Base-by-base conservation (phyloP, 2,113 vertebrate genomes). In the Chaetodon trifascialis region DNA sequence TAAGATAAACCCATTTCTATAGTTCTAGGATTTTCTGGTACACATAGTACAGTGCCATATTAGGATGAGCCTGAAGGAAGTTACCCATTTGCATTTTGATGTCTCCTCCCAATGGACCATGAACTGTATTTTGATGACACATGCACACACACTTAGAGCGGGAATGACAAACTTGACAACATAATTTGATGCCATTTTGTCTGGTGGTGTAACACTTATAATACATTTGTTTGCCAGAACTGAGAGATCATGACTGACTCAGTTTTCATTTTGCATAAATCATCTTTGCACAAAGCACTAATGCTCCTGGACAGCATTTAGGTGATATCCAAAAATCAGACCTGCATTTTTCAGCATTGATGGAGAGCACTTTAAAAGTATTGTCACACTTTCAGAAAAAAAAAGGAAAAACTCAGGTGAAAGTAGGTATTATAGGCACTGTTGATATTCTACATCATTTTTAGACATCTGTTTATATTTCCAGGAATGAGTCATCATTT, bases 391-490 rank as follows among this genome's bases (percentile, higher is more conserved):
- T 74, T 19, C 6, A 70, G 2, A 4, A n/a, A n/a, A 34, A 30
- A 62, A 25, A 25, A 46, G 46, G 3, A 30, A 34, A 75, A 17
- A 69, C 19, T 44, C 14, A 56, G 30, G 58, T n/a, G 4, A 34
- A 68, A 81, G 38, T 7, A 74, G 10, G 7, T 58, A 51, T 55
- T 52, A 30, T 23, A 3, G 19, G 14, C 40, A 4, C 19, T 51
- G 3, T 19, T 55, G 25, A 56, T 67, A 44, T n/a, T 15, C 46
- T 59, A 40, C n/a, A 73, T 68, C 9, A 69, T 65, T 73, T 9
- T 73, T 3, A n/a, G 49, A 67, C 14, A 66, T 79, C 15, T 47
- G 4, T 60, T 75, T 76, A 25, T 52, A 51, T 56, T 46, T 14
- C 3, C 11, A 1, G 11, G 12, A 60, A 34, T 21, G 12, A 42